A percentile compares a stretch with the other conserved stretches of the same genome.
phyloP scores from a whole-genome alignment of 2,113 vertebrate species.

The Sylvia atricapilla region DNA sequence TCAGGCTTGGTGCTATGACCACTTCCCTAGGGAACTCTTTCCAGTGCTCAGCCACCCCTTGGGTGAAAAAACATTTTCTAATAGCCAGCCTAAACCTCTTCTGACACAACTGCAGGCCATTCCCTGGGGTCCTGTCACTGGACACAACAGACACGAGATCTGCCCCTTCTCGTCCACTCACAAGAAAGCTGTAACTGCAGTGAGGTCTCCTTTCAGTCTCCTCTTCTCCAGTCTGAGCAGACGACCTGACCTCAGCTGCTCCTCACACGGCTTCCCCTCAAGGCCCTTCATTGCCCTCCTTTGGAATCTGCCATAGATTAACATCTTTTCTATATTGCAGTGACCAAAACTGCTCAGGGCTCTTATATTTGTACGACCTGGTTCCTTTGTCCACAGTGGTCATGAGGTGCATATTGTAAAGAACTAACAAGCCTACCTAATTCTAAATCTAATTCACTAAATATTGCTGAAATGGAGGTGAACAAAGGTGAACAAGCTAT shows the following conservation, averaged over 20 bases:
- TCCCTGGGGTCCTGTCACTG: accelerated
- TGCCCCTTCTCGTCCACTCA: not conserved
- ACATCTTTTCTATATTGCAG: not conserved
- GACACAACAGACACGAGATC: not conserved
- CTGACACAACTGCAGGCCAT: not conserved
- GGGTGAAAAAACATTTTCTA: not conserved
- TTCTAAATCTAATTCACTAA: not conserved
- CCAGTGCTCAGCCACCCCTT: not conserved
- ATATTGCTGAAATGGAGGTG: not conserved
- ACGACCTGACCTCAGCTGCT: accelerated
- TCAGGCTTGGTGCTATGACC: not conserved
- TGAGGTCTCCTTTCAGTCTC: not conserved
- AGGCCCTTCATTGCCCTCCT: not conserved
- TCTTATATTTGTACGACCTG: not conserved
- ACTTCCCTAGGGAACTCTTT: not conserved
- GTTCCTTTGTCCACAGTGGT: not conserved
- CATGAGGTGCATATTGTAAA: not conserved
- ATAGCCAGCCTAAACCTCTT: not conserved
- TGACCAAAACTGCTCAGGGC: not conserved
- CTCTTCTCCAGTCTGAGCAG: not conserved
- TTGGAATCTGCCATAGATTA: not conserved
- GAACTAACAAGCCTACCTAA: not conserved
- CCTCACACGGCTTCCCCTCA: not conserved
- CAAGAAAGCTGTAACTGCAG: accelerated
- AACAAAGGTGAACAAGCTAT: not conserved